These are phyloP conservation scores for Stichodactyla helianthus DNA, from an alignment of 64 coral and sea anemone genomes.

Conservation along the genomic window DNA sequence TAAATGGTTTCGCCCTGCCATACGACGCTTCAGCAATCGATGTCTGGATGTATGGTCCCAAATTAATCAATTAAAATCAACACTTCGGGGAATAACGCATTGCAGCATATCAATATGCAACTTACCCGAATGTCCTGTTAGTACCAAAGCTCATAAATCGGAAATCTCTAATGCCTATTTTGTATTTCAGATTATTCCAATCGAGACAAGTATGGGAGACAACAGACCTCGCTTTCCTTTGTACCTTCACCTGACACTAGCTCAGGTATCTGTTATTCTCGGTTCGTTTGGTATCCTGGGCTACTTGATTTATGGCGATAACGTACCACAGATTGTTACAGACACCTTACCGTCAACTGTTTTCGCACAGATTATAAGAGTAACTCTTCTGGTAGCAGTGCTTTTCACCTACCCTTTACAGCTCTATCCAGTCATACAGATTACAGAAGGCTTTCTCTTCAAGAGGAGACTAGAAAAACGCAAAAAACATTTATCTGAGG, in stretches of 20 bases:
- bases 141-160: neutral
- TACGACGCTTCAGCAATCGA: too few relatives aligned
- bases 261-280: constrained; percentile 70
- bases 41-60: too few relatives aligned
- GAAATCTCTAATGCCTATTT: neutral
- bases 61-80: too few relatives aligned
- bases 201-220: constrained; percentile 93
- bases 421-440: constrained; percentile 86
- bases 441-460: constrained; percentile 71
- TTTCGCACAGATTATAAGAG: constrained; percentile 49
- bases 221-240: constrained; percentile 81
- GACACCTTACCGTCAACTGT: constrained; percentile 45
- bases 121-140: too few relatives aligned
- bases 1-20: too few relatives aligned
- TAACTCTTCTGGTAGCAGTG: constrained; percentile 73
- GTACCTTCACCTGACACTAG: constrained; percentile 81
- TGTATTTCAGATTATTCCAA: constrained; percentile 82
- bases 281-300: constrained; percentile 95
- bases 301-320: constrained; percentile 70
- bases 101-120: too few relatives aligned
- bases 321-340: constrained; percentile 87
- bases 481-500: constrained; percentile 44
- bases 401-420: constrained; percentile 91
- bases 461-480: constrained; percentile 36
- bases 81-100: too few relatives aligned